Evolutionary conservation across 2,797 vertebrate species (phyloP), one percentile per base, ranked within the genome.

Genomic region (Otolemur crassicaudatus): DNA sequence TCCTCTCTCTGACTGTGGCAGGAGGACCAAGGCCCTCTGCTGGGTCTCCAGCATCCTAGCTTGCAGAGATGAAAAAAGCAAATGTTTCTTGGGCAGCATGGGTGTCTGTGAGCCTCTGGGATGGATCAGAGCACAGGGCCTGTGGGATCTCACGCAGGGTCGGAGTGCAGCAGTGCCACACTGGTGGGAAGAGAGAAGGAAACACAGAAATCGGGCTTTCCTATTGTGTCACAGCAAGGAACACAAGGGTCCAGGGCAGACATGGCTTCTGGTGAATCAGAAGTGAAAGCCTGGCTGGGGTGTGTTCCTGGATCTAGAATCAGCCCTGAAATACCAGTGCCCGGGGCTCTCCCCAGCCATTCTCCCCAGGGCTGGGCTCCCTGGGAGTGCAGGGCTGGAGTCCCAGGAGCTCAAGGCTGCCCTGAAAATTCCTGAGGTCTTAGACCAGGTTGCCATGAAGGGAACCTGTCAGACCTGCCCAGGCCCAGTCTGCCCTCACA

Each of bases 311-410:
- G 34, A 34, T 46, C 72, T 56, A 3, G 40, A 60, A 65, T 19
- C 16, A 16, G 5, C 53, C 58, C 94, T 27, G 27, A 79, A 37
- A 93, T 84, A 73, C 58, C 89, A 80, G 53, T 1, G n/a, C 12
- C 29, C 31, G 0, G 27, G 27, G 7, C 10, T 60, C 17, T 23
- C 29, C 3, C 0, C 1, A 3, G 0, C 27, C 46, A 46, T 10
- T 46, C 46, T 46, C 46, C 46, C 70, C 2, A n/a, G 72, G 58
- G 87, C 56, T 34, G 23, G 56, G 63, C 20, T 23, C n/a, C 13
- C 0, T 17, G 10, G 58, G n/a, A 73, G 37, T n/a, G 25, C 6
- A 5, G 37, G 13, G 56, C 69, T 58, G 43, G 49, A 75, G 49
- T 58, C 34, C 49, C 92, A n/a, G 20, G 61, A 11, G 19, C 27